Base-by-base conservation (phyloP, 2,113 vertebrate genomes). In the Clarias macrocephalus region DNA sequence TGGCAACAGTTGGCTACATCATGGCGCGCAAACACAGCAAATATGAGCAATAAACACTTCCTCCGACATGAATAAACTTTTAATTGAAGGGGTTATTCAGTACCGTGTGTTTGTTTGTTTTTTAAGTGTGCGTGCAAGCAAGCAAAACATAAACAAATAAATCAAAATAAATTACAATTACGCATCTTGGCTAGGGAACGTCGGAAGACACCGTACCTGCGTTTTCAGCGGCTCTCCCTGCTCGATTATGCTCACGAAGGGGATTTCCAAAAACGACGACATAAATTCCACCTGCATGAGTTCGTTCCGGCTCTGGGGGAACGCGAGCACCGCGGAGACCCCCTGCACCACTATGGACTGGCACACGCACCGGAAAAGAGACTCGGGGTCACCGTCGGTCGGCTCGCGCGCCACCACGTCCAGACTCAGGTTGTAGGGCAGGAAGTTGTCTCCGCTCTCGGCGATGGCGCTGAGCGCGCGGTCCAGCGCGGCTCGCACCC, bases 211-310 rank as follows among this genome's bases (percentile, higher is more conserved):
- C 54, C 42, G 87, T 95, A 98, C 97, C 96, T 96, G 95, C 21
- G 93, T 93, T 73, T 91, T 92, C 68, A 96, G 94, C 63, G 96
- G 95, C 88, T 96, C 93, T 90, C 90, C 95, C 84, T 93, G 90
- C 83, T 97, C 96, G 28, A 95, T 89, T 91, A 97, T 90, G 93
- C 97, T 98, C 91, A 97, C 88, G 93, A 98, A 94, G 3, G 97
- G 97, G 89, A 97, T 94, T 92, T 95, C 94, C 90, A 97, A 90
- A 89, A 95, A 94, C 21, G 96, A 94, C 57, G 96, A 94, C 93
- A 97, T 91, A 91, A 98, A 95, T 80, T 97, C 96, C 94, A 98
- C 91, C 93, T 97, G 97, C 80, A 97, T 94, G 86, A 98, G 93
- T 93, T 97, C 96, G 37, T 96, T 95, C 19, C 95, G 95, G 90